phyloP scores from a whole-genome alignment of 37 sponge, comb jelly and placozoan genomes.

The Petrosia ficiformis region DNA sequence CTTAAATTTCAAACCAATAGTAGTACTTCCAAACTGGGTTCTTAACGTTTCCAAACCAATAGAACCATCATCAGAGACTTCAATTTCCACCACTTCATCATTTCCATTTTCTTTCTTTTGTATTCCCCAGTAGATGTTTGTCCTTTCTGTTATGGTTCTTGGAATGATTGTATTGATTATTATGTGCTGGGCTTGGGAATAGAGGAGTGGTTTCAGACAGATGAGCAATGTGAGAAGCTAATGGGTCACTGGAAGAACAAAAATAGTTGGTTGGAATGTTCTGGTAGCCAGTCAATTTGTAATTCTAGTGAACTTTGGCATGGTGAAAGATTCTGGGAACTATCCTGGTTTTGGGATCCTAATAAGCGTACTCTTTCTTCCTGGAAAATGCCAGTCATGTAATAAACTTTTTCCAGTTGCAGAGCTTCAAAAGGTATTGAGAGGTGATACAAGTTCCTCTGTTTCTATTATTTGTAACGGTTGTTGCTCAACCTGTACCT shows the following conservation, averaged over 20 bases:
- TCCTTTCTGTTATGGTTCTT: background rate
- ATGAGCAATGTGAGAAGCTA: constrained; percentile 23
- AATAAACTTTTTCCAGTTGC: constrained; percentile 1
- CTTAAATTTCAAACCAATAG: too few relatives aligned
- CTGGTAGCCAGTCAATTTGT: background rate
- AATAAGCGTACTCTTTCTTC: constrained; percentile 5
- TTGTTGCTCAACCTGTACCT: constrained; percentile 3
- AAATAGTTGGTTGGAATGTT: constrained; percentile 8
- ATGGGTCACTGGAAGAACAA: constrained; percentile 28
- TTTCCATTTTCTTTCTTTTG: too few relatives aligned
- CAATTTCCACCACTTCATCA: too few relatives aligned
- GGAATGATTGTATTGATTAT: background rate
- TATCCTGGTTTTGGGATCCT: constrained; percentile 33
- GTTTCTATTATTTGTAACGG: constrained; percentile 1
- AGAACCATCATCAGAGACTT: too few relatives aligned
- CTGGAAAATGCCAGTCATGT: constrained; percentile 10
- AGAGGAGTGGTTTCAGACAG: too few relatives aligned
- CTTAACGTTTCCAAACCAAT: too few relatives aligned
- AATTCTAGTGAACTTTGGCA: constrained; percentile 18
- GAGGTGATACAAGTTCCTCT: constrained; percentile 2
- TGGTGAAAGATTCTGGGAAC: constrained; percentile 23
- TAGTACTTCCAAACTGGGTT: too few relatives aligned
- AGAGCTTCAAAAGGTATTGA: constrained; percentile 1
- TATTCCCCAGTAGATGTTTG: too few relatives aligned
- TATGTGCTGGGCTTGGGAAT: background rate